Conservation (phyloP, 1,140 invertebrate species). For the Eumaeus atala region DNA sequence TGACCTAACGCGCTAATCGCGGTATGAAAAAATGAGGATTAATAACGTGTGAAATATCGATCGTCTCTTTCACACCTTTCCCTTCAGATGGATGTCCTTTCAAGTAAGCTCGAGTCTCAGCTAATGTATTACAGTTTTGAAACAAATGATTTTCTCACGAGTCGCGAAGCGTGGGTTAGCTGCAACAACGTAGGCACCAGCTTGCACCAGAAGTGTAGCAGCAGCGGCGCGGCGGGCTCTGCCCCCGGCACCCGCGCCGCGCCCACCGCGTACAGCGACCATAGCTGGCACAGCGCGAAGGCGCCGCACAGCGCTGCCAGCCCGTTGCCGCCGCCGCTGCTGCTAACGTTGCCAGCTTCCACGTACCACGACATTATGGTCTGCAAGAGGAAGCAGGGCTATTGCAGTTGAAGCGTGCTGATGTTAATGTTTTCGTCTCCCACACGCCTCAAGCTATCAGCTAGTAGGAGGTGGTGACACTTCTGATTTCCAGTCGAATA, state of each 20-base stretch:
- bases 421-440: background rate
- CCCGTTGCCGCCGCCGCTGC: constrained; percentile 91
- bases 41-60: no score
- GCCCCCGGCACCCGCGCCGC: constrained; percentile 63
- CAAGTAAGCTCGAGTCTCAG: no score
- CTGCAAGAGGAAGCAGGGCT: constrained; percentile 26
- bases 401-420: background rate
- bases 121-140: no score
- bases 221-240: constrained; percentile 79
- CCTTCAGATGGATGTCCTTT: no score
- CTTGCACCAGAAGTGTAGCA: constrained; percentile 77
- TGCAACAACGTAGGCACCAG: constrained; percentile 88
- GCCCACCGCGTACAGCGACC: constrained; percentile 94
- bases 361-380: constrained; percentile 96
- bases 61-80: no score
- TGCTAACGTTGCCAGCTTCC: constrained; percentile 90
- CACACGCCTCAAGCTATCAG: background rate
- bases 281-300: constrained; percentile 91
- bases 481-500: background rate
- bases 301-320: constrained; percentile 87
- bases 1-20: no score
- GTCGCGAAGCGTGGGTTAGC: constrained; percentile 93
- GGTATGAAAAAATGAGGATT: no score
- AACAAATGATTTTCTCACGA: no score
- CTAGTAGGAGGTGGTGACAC: background rate